Evolutionary conservation across 2,113 vertebrate genomes (phyloP).

Genomic region (Varanus komodoensis): DNA sequence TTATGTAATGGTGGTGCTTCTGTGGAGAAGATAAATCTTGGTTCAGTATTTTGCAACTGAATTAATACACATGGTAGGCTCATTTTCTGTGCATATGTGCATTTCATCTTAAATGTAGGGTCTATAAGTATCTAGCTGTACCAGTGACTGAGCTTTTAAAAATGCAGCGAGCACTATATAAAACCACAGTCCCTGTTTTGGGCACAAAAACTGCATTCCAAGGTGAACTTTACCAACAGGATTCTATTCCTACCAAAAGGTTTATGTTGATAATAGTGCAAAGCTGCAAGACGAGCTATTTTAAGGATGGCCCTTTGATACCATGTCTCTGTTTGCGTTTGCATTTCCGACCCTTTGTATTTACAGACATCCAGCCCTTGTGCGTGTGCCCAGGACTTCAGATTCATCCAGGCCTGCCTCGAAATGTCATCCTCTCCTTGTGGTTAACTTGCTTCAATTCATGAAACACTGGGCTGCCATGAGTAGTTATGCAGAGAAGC

Average conservation of each 20-base stretch:
- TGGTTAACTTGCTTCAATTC: constrained; percentile 72
- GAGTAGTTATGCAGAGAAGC: constrained; percentile 70
- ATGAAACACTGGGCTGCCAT: constrained; percentile 74
- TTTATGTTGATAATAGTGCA: background rate
- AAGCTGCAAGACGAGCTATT: too few species aligned
- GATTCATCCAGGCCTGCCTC: constrained; percentile 57
- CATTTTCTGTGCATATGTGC: too few species aligned
- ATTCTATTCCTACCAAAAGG: background rate
- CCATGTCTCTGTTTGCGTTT: constrained; percentile 35
- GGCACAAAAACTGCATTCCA: background rate
- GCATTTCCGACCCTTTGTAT: constrained; percentile 59
- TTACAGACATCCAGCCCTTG: constrained; percentile 7
- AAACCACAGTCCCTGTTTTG: background rate
- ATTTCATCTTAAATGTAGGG: too few species aligned
- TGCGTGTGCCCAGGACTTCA: constrained; percentile 41
- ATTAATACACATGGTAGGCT: too few species aligned
- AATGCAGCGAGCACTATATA: background rate
- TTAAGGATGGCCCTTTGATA: background rate
- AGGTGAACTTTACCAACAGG: background rate
- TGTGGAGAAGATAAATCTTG: too few species aligned
- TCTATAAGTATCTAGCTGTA: too few species aligned
- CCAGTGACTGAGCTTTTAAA: background rate
- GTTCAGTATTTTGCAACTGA: too few species aligned
- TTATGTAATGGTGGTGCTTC: too few species aligned
- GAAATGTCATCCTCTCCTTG: constrained; percentile 74